Base-by-base conservation (phyloP, 2,888 invertebrate genomes). In the Hirtodrosophila duncani region DNA sequence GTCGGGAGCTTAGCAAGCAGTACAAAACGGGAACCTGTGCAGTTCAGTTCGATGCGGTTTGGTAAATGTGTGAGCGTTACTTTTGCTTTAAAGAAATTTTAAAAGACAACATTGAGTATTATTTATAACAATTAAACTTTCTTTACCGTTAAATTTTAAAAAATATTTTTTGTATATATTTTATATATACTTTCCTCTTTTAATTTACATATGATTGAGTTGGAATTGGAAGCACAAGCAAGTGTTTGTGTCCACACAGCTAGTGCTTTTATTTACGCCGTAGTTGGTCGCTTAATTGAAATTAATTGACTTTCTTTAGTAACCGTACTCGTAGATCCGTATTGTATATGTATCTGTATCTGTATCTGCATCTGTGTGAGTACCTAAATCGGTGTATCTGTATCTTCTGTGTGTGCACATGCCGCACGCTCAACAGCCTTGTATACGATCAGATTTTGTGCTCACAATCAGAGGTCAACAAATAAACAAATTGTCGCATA, bases 381-480 rank as follows among this genome's bases (percentile, higher is more conserved):
- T 34, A 36, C 36, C 21, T 45, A 48, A 44, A 36, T 56, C 23
- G n/a, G n/a, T 46, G 50, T 37, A 33, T 57, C 39, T 43, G 24
- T 38, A 23, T 37, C 29, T 46, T 44, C 27, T 59, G 18, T 39
- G 30, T 36, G 13, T 49, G 27, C 50, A 53, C 69, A 43, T 52
- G 68, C 58, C 57, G 60, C 71, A 37, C 36, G 26, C 39, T 44
- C 57, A 49, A 29, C 84, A 84, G 83, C 83, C 83, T 84, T 84
- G 84, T 82, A 63, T 80, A 81, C 81, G 83, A 84, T 80, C 84
- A 83, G 79, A 84, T 83, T 81, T 72, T 13, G 13, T 21, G 34
- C 23, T 14, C 21, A 71, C 77, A 70, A 82, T 63, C 83, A 83
- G 81, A 75, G 84, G 84, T 83, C 83, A 82, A 72, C 72, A 64